A percentile compares a stretch with the other conserved stretches of the same genome.
phyloP scores from a whole-genome alignment of 2,797 vertebrate genomes.

The Petrocephalus schoutedeni region DNA sequence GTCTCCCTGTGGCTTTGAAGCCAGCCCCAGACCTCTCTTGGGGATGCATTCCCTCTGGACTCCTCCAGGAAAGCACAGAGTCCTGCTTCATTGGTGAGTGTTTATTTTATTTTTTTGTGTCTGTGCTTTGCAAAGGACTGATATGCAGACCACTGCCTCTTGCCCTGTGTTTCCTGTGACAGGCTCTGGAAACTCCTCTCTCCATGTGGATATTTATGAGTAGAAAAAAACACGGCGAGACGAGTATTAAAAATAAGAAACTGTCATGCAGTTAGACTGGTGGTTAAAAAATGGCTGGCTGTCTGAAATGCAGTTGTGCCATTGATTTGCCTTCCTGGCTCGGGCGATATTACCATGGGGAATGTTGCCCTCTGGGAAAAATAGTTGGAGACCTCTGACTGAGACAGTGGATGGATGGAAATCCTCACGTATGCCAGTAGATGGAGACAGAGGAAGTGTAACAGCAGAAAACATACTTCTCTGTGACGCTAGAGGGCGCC shows the following conservation, averaged over 20 bases:
- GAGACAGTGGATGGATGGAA: not conserved
- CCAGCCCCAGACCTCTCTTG: not conserved
- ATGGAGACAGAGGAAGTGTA: constrained; percentile 60
- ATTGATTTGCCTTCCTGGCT: not conserved
- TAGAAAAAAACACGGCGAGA: not conserved
- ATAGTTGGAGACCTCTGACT: not conserved
- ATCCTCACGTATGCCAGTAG: constrained; percentile 47
- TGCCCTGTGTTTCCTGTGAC: not conserved
- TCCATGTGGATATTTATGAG: not conserved
- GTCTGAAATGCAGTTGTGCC: not conserved
- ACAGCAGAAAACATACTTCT: not conserved
- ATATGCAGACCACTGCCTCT: not conserved
- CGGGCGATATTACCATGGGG: not conserved
- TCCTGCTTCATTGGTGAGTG: not conserved
- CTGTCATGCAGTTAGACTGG: not conserved
- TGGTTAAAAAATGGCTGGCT: not conserved
- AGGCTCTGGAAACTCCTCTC: not conserved
- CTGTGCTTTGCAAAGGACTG: not conserved
- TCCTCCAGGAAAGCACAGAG: not conserved
- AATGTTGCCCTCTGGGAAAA: not conserved
- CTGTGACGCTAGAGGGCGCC: not conserved
- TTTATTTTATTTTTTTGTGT: not conserved
- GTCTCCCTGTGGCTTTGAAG: not conserved
- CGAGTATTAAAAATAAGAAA: not conserved
- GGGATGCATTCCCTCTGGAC: not conserved